A percentile compares a stretch with the other conserved stretches of the same genome.
Conservation (phyloP, 2,797 vertebrate species). For the Masticophis lateralis region DNA sequence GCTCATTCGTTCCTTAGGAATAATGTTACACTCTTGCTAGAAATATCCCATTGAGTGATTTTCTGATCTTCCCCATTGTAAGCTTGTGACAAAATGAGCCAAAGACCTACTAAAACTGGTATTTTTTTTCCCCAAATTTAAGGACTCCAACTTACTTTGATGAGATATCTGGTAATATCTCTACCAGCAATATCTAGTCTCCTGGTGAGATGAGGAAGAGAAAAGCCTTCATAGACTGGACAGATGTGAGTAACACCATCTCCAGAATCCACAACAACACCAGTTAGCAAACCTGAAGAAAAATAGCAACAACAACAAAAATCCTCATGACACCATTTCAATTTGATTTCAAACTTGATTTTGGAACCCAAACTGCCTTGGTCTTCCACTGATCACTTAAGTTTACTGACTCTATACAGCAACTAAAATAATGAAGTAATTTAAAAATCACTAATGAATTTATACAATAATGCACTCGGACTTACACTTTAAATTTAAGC, state of each 20-base stretch:
- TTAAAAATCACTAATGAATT: not conserved
- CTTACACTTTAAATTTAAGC: not conserved
- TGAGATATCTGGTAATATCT: constrained; percentile 89
- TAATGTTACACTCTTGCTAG: not conserved
- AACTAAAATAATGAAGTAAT: not conserved
- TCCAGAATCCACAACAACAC: constrained; percentile 88
- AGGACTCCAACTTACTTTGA: constrained; percentile 77
- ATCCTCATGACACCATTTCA: not conserved
- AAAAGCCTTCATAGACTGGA: constrained; percentile 90
- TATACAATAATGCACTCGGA: not conserved
- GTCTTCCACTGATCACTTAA: not conserved
- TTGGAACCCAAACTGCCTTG: not conserved
- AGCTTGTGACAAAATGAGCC: not conserved
- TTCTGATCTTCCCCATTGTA: not conserved
- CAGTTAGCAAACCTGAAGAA: constrained; percentile 80
- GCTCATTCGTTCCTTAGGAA: not conserved
- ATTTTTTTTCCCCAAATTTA: not conserved
- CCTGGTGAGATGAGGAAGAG: constrained; percentile 87
- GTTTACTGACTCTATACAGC: not conserved
- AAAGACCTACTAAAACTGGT: not conserved
- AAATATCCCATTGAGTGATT: not conserved
- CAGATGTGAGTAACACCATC: constrained; percentile 91
- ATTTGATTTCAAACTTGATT: not conserved
- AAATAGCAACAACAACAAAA: accelerated
- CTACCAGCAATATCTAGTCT: constrained; percentile 87